Percentiles rank a stretch among this genome's conserved stretches.
Evolutionary conservation across 2,888 invertebrate species (phyloP).

Genomic region (Myathropa florea): DNA sequence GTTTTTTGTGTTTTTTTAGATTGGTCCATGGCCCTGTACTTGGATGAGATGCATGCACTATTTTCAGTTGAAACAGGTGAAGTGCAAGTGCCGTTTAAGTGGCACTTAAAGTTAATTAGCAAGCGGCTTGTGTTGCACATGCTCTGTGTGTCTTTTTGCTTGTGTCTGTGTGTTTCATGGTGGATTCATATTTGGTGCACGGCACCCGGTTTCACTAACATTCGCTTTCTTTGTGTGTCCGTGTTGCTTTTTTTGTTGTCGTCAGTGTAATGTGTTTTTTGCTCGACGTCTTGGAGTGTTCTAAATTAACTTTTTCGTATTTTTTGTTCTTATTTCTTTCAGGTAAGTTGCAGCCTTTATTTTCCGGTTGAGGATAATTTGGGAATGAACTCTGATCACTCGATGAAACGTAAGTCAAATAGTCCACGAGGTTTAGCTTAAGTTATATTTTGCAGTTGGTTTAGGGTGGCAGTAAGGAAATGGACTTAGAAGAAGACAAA

Average conservation of each 20-base stretch:
- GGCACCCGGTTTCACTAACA: neutral
- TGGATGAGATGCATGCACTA: slow-evolving; percentile 51
- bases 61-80: slow-evolving; percentile 56
- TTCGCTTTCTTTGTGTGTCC: neutral
- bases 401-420: neutral
- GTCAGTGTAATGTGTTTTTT: neutral
- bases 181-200: neutral
- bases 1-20: slow-evolving; percentile 42
- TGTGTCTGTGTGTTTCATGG: neutral
- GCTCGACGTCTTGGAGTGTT: neutral
- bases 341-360: slow-evolving; percentile 21
- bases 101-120: slow-evolving; percentile 1
- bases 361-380: neutral
- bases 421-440: too few relatives aligned
- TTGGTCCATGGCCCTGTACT: slow-evolving; percentile 56
- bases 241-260: slow-evolving; percentile 1
- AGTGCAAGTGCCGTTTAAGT: slow-evolving; percentile 23
- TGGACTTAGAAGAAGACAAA: too few relatives aligned
- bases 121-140: neutral
- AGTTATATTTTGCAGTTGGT: too few relatives aligned
- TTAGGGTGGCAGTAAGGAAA: too few relatives aligned
- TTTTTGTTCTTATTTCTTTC: slow-evolving; percentile 20
- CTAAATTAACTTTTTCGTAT: neutral
- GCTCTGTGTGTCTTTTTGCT: neutral
- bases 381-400: slow-evolving; percentile 32